Evolutionary conservation across 1,140 invertebrate species (phyloP), one percentile per base, ranked within the genome.

Genomic region (Chlorops oryzae): DNA sequence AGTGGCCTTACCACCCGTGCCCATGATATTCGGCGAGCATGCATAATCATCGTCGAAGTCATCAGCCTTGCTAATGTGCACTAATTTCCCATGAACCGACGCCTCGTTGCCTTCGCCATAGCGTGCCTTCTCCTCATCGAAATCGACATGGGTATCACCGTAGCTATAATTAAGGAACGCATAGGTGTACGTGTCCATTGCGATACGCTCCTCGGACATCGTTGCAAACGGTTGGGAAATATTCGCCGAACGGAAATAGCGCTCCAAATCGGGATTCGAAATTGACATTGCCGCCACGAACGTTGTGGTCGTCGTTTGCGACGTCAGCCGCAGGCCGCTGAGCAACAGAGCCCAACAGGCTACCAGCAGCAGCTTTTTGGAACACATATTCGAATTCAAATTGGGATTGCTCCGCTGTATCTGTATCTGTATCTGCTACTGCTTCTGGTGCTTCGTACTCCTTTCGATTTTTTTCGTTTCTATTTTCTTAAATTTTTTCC

Each of bases 41-140:
- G 82, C 85, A 6, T 77, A 77, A 59, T 85, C 82, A 59, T 84
- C 80, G 4, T 69, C 72, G 9, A 75, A 67, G 15, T 75, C 74
- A 4, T 67, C 73, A 6, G 72, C 54, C 0, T 77, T 76, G 12
- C 75, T 74, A 0, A 86, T 79, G 34, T 84, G 81, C 0, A 85
- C 69, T 6, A 85, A 58, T 12, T 75, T 50, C 1, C 83, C 86
- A 37, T 57, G 77, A 10, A 80, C 81, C 58, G 67, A 76, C 48
- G 69, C 78, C 49, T 86, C 75, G 59, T 74, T 77, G 1, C 83
- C 83, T 54, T 81, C 81, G 17, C 84, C 84, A 59, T 81, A 88
- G 57, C 84, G 84, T 5, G 84, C 87, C 24, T 79, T 78, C 62
- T 85, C 80, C 20, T 72, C 68, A 13, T 72, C 63, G 41, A 78